Evolutionary conservation across 2,113 vertebrate genomes (phyloP), one percentile per base, ranked within the genome.

Genomic region (Melanocharis versteri): DNA sequence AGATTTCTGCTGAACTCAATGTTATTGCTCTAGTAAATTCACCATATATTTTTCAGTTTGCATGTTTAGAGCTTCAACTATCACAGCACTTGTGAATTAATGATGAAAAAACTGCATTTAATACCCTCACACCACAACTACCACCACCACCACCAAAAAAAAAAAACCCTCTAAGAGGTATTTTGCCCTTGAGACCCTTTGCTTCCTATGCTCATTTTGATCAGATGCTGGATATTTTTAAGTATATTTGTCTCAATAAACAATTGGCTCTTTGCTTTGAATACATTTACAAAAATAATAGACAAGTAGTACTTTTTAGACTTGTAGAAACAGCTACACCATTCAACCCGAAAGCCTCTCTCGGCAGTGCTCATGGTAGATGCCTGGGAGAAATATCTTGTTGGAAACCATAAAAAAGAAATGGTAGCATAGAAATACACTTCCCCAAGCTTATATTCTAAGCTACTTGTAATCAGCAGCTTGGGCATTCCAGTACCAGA

Each of bases 81-180:
- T 87, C 89, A 94, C 24, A 87, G 33, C 44, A 51, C 57, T 54
- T 90, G 85, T 21, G 16, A 30, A 85, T 87, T 96, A 96, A 95
- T 77, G 56, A 84, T 91, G 88, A 83, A 90, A 88, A 93, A 79
- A 45, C 53, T 96, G 48, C 28, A 61, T 73, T 91, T 83, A 66
- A 45, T 0, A 0, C 2, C 18, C 15, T 8, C 16, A 62, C 2
- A 35, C 6, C 13, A 7, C 23, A 73, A 58, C 23, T 6, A 60
- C 26, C 11, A 31, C 15, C 3, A 48, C n/a, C n/a, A n/a, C n/a
- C n/a, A n/a, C 47, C 7, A 35, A 47, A 3, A 18, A 10, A 65
- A 54, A 31, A 44, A 68, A 40, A 0, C 1, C 17, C 31, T 53
- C 16, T 40, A 47, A 70, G 62, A 84, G 37, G 5, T 89, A 83